Conservation (phyloP, 2,888 invertebrate genomes). For the Lycocerus yunnanus region DNA sequence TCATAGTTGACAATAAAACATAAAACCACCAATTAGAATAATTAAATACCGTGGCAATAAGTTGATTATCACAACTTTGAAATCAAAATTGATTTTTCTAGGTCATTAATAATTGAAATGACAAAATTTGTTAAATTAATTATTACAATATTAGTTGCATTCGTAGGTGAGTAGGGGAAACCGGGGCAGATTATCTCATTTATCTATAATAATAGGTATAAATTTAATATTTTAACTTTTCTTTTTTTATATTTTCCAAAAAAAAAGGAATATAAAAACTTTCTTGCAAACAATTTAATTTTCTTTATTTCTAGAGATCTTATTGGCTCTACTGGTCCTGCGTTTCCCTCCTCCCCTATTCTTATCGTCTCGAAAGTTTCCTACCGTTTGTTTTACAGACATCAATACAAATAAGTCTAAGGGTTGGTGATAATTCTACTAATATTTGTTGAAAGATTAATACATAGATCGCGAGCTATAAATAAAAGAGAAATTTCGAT, state of each 20-base stretch:
- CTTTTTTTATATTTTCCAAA: too few relatives aligned
- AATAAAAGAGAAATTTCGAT: background rate
- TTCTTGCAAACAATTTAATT: too few relatives aligned
- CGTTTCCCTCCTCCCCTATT: background rate
- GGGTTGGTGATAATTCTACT: background rate
- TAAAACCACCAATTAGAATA: background rate
- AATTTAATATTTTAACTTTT: too few relatives aligned
- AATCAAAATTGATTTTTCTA: background rate
- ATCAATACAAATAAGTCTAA: background rate
- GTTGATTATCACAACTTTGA: background rate
- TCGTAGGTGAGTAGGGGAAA: background rate
- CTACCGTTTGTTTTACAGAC: background rate
- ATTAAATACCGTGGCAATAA: background rate
- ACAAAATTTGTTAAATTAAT: too few relatives aligned
- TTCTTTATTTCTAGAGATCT: too few relatives aligned
- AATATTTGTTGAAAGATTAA: background rate
- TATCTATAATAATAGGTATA: too few relatives aligned
- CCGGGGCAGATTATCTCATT: background rate
- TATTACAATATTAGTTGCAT: too few relatives aligned
- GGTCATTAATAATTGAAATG: background rate
- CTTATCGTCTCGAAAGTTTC: background rate
- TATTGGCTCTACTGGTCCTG: background rate
- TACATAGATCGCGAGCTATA: background rate
- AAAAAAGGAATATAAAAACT: too few relatives aligned
- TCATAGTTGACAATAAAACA: background rate